phyloP scores from a whole-genome alignment of 2,888 invertebrate species.

The Mesodorylaimus sp. region DNA sequence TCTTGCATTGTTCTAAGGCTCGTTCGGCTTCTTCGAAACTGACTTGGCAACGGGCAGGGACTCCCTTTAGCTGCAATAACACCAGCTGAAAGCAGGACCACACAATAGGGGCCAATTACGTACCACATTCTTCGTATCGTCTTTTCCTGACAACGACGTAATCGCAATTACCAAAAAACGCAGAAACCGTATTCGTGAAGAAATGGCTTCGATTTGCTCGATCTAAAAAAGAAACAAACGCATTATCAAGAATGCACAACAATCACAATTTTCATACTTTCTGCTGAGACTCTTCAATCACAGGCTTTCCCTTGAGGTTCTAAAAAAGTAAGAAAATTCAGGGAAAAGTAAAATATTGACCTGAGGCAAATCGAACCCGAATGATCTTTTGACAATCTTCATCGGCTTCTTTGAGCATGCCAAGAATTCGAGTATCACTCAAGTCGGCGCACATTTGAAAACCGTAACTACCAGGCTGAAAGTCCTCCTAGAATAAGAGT shows the following conservation, averaged over 20 bases:
- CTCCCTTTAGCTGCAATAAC: neutral
- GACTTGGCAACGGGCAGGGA: neutral
- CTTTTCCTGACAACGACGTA: constrained; percentile 35
- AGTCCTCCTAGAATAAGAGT: constrained; percentile 53
- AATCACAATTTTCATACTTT: too few relatives aligned
- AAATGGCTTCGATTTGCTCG: constrained; percentile 32
- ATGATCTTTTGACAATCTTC: constrained; percentile 43
- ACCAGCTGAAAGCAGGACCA: neutral
- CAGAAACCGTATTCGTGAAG: constrained; percentile 61
- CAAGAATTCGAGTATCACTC: constrained; percentile 56
- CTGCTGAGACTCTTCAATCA: too few relatives aligned
- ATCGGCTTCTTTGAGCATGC: constrained; percentile 69
- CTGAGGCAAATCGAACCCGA: too few relatives aligned
- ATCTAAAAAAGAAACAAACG: constrained; percentile 25
- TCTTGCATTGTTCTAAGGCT: neutral
- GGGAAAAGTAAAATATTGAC: too few relatives aligned
- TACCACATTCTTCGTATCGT: neutral
- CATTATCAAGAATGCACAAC: too few relatives aligned
- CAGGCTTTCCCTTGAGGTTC: neutral
- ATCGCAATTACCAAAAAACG: constrained; percentile 60
- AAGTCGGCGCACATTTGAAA: constrained; percentile 64
- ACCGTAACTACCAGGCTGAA: constrained; percentile 76
- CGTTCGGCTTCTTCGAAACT: neutral
- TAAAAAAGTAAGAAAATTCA: neutral
- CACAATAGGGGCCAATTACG: too few relatives aligned